Conservation (phyloP, 2,113 vertebrate genomes). For the Dasyornis broadbenti region DNA sequence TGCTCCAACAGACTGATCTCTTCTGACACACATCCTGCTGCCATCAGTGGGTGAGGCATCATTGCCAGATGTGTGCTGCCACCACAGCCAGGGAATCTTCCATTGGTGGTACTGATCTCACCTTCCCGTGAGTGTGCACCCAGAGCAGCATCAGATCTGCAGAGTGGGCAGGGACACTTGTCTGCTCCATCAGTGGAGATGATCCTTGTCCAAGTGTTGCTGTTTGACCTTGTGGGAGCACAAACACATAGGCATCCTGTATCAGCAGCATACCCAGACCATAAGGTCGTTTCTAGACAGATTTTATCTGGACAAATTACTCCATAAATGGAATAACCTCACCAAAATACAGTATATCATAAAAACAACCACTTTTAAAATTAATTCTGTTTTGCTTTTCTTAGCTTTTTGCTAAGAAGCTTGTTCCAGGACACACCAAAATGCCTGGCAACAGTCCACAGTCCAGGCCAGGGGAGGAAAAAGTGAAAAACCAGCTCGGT, state of each 20-base stretch:
- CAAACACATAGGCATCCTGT: neutral
- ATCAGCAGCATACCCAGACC: slow-evolving; percentile 55
- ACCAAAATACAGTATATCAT: neutral
- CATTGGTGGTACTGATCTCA: neutral
- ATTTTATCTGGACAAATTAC: slow-evolving; percentile 36
- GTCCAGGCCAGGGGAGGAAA: neutral
- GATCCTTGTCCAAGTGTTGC: neutral
- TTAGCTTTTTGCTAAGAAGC: neutral
- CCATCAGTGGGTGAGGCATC: neutral
- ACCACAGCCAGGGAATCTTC: neutral
- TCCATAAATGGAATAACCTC: neutral
- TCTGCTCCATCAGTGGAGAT: neutral
- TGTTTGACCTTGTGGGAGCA: neutral
- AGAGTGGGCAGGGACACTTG: too few species aligned
- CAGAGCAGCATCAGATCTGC: neutral
- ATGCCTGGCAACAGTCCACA: neutral
- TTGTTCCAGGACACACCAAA: neutral
- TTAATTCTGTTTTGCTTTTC: slow-evolving; percentile 22
- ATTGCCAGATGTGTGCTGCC: neutral
- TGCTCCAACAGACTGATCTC: neutral
- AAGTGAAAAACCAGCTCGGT: neutral
- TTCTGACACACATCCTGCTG: accelerated
- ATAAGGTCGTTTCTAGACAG: slow-evolving; percentile 58
- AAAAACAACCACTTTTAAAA: neutral
- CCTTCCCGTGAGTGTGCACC: accelerated